These are phyloP conservation scores for Bombus consobrinus DNA, from an alignment of 1,140 invertebrate genomes.

Conservation along the genomic window DNA sequence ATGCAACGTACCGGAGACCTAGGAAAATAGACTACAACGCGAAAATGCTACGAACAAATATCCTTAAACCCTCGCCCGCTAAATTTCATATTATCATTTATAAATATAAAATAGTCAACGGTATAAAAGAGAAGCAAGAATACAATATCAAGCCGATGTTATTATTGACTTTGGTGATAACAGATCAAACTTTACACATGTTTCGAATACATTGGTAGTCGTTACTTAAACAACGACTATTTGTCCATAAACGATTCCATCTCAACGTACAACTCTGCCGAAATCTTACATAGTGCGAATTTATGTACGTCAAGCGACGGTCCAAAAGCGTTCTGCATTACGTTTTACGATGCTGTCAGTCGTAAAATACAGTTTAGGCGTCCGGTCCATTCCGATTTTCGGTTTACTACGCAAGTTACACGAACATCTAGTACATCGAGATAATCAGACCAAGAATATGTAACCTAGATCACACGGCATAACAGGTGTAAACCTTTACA, in stretches of 20 bases:
- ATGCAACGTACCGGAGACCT: not conserved
- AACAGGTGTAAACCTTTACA: no score
- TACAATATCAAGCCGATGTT: not conserved
- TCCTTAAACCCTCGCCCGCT: no score
- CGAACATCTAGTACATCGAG: conserved; percentile 37
- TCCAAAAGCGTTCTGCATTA: conserved; percentile 62
- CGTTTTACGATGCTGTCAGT: conserved; percentile 58
- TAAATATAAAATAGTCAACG: not conserved
- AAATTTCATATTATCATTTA: not conserved
- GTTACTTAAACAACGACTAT: not conserved
- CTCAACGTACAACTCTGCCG: conserved; percentile 12
- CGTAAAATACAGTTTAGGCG: conserved; percentile 63
- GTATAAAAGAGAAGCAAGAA: not conserved
- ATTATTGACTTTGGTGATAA: not conserved
- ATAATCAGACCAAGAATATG: conserved; percentile 22
- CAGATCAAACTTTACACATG: not conserved
- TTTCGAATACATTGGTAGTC: not conserved
- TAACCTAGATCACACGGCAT: no score
- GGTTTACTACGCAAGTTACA: conserved; percentile 30
- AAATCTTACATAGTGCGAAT: conserved; percentile 60
- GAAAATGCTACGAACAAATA: not conserved
- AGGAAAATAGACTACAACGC: not conserved
- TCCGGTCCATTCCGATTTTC: conserved; percentile 55
- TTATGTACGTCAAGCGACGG: conserved; percentile 50
- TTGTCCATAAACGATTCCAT: conserved; percentile 32